phyloP scores from a whole-genome alignment of 2,888 invertebrate species.

The Melipona bicolor region DNA sequence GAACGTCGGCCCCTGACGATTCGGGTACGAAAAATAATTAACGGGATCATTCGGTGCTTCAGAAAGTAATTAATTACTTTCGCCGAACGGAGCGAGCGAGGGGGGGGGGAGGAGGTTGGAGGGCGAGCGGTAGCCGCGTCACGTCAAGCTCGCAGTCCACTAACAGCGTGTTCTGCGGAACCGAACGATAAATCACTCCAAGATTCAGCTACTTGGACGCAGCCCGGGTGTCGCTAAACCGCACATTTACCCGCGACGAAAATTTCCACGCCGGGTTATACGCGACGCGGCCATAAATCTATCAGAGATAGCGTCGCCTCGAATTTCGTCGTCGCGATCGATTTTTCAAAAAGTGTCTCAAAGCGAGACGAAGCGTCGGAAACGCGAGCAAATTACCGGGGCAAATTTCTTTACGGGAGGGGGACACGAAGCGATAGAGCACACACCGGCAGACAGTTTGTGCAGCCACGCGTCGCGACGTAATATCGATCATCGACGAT shows the following conservation, averaged over 20 bases:
- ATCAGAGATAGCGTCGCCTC: constrained; percentile 54
- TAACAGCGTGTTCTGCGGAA: constrained; percentile 38
- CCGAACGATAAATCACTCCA: constrained; percentile 57
- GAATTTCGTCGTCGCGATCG: constrained; percentile 57
- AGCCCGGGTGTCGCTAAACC: constrained; percentile 62
- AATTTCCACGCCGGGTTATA: constrained; percentile 63
- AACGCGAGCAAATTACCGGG: constrained; percentile 36
- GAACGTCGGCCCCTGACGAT: not conserved
- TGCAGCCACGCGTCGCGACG: constrained; percentile 28
- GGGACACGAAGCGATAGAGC: constrained; percentile 58
- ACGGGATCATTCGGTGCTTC: constrained; percentile 37
- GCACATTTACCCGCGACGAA: constrained; percentile 59
- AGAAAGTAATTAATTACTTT: constrained; percentile 50
- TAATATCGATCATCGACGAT: constrained; percentile 67
- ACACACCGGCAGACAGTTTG: constrained; percentile 27
- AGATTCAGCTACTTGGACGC: constrained; percentile 66
- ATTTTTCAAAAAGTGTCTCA: constrained; percentile 50
- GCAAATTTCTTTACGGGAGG: constrained; percentile 27
- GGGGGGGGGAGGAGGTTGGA: not conserved
- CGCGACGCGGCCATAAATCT: constrained; percentile 66
- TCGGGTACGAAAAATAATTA: constrained; percentile 40
- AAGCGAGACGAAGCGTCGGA: not conserved
- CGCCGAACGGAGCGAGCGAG: not conserved
- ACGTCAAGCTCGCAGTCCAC: constrained; percentile 30
- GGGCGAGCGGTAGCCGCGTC: constrained; percentile 30